phyloP scores from a whole-genome alignment of 2,888 invertebrate genomes.

The Glomeris marginata region DNA sequence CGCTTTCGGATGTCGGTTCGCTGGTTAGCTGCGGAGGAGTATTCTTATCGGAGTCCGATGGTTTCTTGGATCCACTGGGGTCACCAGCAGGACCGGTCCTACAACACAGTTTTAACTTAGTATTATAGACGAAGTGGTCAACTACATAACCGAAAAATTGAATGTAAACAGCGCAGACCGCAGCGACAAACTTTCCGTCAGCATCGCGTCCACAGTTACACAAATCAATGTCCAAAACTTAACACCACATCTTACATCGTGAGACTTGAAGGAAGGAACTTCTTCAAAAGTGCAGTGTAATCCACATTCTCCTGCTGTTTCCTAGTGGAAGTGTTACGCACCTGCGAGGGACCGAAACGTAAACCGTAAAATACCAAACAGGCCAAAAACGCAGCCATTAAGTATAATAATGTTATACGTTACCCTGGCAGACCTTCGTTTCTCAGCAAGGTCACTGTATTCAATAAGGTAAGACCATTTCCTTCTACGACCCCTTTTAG shows the following conservation, averaged over 20 bases:
- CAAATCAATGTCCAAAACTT: background rate
- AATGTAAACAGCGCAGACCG: no score
- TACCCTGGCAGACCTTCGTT: slow-evolving; percentile 14
- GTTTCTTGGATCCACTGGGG: no score
- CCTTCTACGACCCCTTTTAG: slow-evolving; percentile 9
- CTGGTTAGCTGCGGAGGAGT: background rate
- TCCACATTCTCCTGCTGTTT: slow-evolving; percentile 29
- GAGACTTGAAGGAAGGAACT: slow-evolving; percentile 26
- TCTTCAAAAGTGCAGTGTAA: slow-evolving; percentile 27
- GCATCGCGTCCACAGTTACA: background rate
- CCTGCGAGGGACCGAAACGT: no score
- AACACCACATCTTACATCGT: slow-evolving; percentile 13
- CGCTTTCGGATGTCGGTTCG: slow-evolving; percentile 1
- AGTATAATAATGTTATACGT: background rate
- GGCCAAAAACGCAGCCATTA: no score
- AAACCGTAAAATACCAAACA: no score
- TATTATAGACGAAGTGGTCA: no score
- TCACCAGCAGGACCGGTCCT: no score
- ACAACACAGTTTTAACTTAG: no score
- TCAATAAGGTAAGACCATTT: slow-evolving; percentile 9
- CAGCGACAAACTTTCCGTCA: no score
- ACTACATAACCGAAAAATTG: no score
- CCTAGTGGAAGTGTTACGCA: slow-evolving; percentile 18
- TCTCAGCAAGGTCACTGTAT: slow-evolving; percentile 11
- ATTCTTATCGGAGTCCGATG: no score